Evolutionary conservation across 2,888 invertebrate species (phyloP), one percentile per base, ranked within the genome.

Genomic region (Noctua pronuba): DNA sequence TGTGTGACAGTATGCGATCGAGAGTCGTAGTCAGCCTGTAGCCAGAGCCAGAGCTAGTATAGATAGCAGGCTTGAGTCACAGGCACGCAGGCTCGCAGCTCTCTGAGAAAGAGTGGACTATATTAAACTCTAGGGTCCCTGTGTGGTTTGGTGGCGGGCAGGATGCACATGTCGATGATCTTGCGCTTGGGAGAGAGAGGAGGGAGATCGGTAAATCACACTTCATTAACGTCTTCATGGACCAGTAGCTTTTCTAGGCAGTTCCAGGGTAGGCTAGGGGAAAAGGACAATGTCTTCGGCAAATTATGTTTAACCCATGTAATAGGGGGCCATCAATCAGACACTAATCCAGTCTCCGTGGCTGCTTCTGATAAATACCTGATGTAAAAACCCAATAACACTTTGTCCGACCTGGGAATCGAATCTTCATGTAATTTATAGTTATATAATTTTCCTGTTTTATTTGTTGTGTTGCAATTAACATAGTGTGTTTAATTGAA

Each of bases 401-500:
- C 28, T 49, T 49, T 58, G 55, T 11, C n/a, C 55, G 13, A 55
- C 13, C 52, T 28, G 16, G 28, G 18, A 60, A 60, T 60, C n/a
- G 28, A 31, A 60, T 16, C 28, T 8, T 60, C 8, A 18, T 60
- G 28, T 28, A 28, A 62, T 83, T 44, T 52, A 65, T 44, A 55
- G 41, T 60, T 35, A 44, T 44, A 66, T n/a, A 60, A 46, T 60
- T 16, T 35, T 55, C 0, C 1, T 49, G 52, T 62, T 13, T 46
- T 18, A n/a, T 46, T 11, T 55, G 11, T 18, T 11, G 13, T 55
- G 21, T 38, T 64, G 13, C 55, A n/a, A 75, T 66, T 80, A 62
- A 28, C n/a, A 58, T 62, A 44, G n/a, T 35, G 60, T 73, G 35
- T 69, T 72, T 86, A 72, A 86, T 86, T 77, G 58, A 77, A 70